Evolutionary conservation across 2,797 vertebrate genomes (phyloP).

Genomic region (Enteromius thamalakanensis): DNA sequence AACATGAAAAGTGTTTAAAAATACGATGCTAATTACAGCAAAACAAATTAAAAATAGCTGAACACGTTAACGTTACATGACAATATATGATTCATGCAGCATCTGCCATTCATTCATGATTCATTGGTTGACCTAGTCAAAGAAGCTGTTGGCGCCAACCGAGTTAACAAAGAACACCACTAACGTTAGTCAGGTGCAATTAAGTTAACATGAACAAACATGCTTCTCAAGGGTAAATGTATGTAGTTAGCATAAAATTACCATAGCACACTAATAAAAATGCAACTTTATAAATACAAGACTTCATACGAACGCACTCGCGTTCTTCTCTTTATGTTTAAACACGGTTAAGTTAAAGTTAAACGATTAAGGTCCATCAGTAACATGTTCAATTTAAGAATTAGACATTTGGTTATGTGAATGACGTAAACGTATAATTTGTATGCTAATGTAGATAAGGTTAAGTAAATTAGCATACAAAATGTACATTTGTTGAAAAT

Average conservation of each 20-base stretch:
- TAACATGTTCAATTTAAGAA: background rate
- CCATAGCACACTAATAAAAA: background rate
- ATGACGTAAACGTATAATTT: background rate
- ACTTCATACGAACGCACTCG: background rate
- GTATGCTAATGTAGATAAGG: background rate
- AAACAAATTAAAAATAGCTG: background rate
- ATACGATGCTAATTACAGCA: background rate
- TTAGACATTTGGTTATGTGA: background rate
- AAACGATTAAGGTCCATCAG: background rate
- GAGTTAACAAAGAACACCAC: constrained; percentile 29
- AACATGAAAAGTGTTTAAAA: background rate
- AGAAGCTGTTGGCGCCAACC: constrained; percentile 32
- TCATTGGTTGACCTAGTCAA: background rate
- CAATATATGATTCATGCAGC: background rate
- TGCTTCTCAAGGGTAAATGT: background rate
- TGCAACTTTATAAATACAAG: background rate
- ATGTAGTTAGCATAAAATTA: background rate
- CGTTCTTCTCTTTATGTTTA: background rate
- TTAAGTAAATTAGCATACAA: background rate
- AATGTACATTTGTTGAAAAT: no score
- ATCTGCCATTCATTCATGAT: background rate
- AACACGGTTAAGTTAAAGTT: background rate
- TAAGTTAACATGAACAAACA: background rate
- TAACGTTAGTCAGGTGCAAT: background rate
- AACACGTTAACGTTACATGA: background rate